Conservation (phyloP, 2,888 invertebrate genomes). For the Trissolcus brochymenae region DNA sequence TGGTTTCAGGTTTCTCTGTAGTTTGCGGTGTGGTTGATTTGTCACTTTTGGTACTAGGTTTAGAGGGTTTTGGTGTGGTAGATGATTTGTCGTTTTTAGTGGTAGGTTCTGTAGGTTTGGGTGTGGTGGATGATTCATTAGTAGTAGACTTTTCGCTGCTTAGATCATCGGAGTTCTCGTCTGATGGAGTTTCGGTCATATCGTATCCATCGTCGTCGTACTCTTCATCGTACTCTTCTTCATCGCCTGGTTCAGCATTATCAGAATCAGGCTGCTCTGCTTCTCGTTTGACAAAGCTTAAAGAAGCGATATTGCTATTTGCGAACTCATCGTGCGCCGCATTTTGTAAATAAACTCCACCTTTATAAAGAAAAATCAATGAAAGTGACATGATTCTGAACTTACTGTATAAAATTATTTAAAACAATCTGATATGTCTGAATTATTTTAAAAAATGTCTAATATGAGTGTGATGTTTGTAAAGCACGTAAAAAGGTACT, state of each 20-base stretch:
- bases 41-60: slow-evolving; percentile 7
- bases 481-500: too few species aligned
- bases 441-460: too few species aligned
- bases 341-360: slow-evolving; percentile 35
- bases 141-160: background rate
- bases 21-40: slow-evolving; percentile 5
- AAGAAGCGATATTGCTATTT: slow-evolving; percentile 15
- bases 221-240: slow-evolving; percentile 35
- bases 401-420: too few species aligned
- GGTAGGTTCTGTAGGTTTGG: slow-evolving; percentile 8
- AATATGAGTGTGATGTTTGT: too few species aligned
- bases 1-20: slow-evolving; percentile 10
- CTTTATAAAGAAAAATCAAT: slow-evolving; percentile 42
- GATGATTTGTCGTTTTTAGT: background rate
- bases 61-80: slow-evolving; percentile 2
- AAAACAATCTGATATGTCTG: too few species aligned
- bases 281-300: slow-evolving; percentile 44
- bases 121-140: background rate
- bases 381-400: background rate
- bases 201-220: slow-evolving; percentile 26
- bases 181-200: slow-evolving; percentile 8
- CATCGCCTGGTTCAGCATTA: slow-evolving; percentile 36
- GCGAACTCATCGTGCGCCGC: slow-evolving; percentile 14
- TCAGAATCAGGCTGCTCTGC: slow-evolving; percentile 32
- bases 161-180: slow-evolving; percentile 8